Percentiles rank a stretch among this genome's conserved stretches.
These are phyloP conservation scores for Ormia ochracea DNA, from an alignment of 2,888 invertebrate species.

Conservation along the genomic window DNA sequence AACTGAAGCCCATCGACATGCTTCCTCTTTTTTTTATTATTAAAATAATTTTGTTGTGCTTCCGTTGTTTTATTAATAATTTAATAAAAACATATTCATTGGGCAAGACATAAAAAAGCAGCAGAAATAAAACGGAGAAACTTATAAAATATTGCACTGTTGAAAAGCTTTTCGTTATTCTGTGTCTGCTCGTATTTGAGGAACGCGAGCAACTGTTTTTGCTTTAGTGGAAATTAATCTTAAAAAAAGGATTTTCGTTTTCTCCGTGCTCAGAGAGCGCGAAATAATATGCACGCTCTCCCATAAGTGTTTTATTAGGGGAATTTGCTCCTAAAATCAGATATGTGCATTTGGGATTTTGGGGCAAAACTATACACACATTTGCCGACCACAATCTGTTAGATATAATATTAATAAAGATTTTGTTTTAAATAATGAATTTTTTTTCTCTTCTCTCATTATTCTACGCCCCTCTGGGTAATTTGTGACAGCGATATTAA, in stretches of 20 bases:
- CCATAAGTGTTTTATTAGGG: background rate
- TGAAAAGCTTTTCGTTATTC: background rate
- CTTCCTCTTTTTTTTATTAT: background rate
- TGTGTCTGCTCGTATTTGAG: conserved; percentile 47
- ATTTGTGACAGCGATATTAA: too few species aligned
- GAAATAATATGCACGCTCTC: background rate
- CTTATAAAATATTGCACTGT: conserved; percentile 41
- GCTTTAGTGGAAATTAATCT: conserved; percentile 3
- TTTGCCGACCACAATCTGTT: too few species aligned
- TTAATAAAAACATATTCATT: conserved; percentile 24
- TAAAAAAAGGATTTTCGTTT: conserved; percentile 20
- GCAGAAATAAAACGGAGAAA: conserved; percentile 13
- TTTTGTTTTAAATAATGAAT: too few species aligned
- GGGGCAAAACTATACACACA: too few species aligned
- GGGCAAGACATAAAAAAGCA: background rate
- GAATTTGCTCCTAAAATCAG: background rate
- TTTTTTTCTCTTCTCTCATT: too few species aligned
- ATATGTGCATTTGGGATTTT: background rate
- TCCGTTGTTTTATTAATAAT: conserved; percentile 21
- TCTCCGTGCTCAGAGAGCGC: conserved; percentile 1
- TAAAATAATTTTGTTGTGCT: background rate
- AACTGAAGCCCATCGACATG: too few species aligned
- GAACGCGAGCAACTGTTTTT: conserved; percentile 56
- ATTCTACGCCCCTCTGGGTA: too few species aligned
- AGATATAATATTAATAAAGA: too few species aligned